Evolutionary conservation across 2,113 vertebrate genomes (phyloP).

Genomic region (Rhinoptilus africanus): DNA sequence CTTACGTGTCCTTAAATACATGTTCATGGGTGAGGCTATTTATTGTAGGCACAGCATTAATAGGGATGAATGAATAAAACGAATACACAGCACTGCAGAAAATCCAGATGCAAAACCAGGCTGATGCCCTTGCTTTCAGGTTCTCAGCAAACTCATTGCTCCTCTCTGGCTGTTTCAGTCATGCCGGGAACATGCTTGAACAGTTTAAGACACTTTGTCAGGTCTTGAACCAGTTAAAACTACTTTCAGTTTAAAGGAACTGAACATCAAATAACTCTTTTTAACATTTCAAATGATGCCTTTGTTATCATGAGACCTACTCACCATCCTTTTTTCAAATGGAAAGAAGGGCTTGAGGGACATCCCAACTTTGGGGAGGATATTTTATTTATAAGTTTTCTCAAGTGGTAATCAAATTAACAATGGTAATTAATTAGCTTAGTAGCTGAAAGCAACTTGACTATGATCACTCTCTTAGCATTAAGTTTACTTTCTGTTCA

Average conservation of each 20-base stretch:
- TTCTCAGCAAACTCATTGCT: neutral
- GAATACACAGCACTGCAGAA: neutral
- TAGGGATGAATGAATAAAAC: neutral
- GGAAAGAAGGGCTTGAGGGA: neutral
- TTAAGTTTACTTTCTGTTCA: neutral
- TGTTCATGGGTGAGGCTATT: neutral
- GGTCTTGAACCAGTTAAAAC: neutral
- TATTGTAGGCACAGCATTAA: neutral
- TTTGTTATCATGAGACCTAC: constrained; percentile 10
- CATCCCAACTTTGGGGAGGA: neutral
- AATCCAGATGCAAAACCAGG: neutral
- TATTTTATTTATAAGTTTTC: constrained; percentile 20
- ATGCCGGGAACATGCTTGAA: neutral
- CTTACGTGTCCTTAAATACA: neutral
- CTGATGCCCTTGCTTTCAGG: neutral
- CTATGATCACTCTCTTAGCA: neutral
- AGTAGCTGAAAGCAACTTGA: neutral
- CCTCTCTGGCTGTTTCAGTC: neutral
- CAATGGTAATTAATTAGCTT: neutral
- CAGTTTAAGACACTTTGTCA: neutral
- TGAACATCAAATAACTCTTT: neutral
- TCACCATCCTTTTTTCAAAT: neutral
- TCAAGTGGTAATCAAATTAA: constrained; percentile 6
- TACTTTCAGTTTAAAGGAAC: neutral
- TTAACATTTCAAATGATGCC: neutral